Conservation (phyloP, 2,113 vertebrate species). For the Hydrolagus affinis region DNA sequence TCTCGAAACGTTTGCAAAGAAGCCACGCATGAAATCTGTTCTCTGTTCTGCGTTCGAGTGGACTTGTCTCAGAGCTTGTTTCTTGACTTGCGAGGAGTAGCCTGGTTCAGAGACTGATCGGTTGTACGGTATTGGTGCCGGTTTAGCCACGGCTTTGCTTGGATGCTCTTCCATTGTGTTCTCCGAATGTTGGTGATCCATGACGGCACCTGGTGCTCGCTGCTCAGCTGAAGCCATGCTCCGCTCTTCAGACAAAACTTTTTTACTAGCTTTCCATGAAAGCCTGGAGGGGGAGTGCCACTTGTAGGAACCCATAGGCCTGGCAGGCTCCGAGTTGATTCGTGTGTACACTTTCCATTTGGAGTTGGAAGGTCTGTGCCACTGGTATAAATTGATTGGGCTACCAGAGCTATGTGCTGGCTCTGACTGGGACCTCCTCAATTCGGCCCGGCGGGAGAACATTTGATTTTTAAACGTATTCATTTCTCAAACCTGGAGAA, state of each 20-base stretch:
- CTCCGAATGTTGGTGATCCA: constrained; percentile 33
- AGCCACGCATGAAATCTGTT: constrained; percentile 33
- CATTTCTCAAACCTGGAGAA: constrained; percentile 43
- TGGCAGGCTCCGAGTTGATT: constrained; percentile 32
- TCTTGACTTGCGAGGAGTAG: neutral
- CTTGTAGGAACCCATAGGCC: constrained; percentile 39
- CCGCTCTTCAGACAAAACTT: neutral
- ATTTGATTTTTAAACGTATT: constrained; percentile 52
- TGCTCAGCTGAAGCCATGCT: neutral
- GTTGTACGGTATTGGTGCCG: constrained; percentile 38
- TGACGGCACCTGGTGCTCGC: constrained; percentile 1
- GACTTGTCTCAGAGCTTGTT: constrained; percentile 27
- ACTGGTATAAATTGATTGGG: constrained; percentile 29
- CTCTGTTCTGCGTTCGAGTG: constrained; percentile 23
- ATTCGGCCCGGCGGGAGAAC: constrained; percentile 41
- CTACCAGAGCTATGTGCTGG: constrained; percentile 41
- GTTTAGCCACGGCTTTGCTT: constrained; percentile 31
- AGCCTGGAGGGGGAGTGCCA: constrained; percentile 36
- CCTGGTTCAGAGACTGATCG: constrained; percentile 48
- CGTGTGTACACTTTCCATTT: constrained; percentile 34
- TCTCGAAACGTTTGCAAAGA: constrained; percentile 43
- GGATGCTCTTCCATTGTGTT: constrained; percentile 29
- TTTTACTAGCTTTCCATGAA: neutral
- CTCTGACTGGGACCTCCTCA: constrained; percentile 53
- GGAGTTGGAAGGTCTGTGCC: constrained; percentile 38